Percentiles rank a stretch among this genome's conserved stretches.
phyloP scores from a whole-genome alignment of 2,888 invertebrate species.

The Mesorhabditis spiculigera region DNA sequence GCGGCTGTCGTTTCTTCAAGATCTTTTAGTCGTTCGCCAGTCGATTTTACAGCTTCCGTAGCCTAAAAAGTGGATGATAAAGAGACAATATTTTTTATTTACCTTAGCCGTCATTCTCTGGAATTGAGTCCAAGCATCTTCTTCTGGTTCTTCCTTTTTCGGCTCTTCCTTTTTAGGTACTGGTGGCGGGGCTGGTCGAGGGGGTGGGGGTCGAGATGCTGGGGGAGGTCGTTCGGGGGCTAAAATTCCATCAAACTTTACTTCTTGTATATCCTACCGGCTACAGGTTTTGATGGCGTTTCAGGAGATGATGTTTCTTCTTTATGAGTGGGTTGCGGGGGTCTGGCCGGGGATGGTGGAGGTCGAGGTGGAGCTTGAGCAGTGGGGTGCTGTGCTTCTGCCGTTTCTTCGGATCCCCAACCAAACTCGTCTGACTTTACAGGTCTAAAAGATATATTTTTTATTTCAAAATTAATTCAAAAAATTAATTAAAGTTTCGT shows the following conservation, averaged over 20 bases:
- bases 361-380: constrained; percentile 18
- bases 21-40: constrained; percentile 43
- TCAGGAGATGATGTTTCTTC: background rate
- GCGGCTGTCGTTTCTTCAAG: constrained; percentile 47
- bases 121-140: constrained; percentile 56
- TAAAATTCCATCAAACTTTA: background rate
- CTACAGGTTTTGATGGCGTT: background rate
- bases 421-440: background rate
- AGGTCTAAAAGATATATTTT: background rate
- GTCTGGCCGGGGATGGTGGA: constrained; percentile 25
- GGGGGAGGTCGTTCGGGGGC: constrained; percentile 34
- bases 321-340: constrained; percentile 23
- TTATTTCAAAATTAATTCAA: too few relatives aligned
- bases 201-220: constrained; percentile 31
- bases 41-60: constrained; percentile 37
- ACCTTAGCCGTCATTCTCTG: constrained; percentile 55
- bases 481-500: too few relatives aligned
- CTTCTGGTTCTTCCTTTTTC: constrained; percentile 42
- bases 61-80: constrained; percentile 26
- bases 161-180: constrained; percentile 16
- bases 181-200: constrained; percentile 34
- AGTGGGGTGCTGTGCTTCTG: background rate
- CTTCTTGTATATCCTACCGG: background rate
- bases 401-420: background rate
- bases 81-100: background rate